Evolutionary conservation across 2,888 invertebrate genomes (phyloP).

Genomic region (Eurois occulta): DNA sequence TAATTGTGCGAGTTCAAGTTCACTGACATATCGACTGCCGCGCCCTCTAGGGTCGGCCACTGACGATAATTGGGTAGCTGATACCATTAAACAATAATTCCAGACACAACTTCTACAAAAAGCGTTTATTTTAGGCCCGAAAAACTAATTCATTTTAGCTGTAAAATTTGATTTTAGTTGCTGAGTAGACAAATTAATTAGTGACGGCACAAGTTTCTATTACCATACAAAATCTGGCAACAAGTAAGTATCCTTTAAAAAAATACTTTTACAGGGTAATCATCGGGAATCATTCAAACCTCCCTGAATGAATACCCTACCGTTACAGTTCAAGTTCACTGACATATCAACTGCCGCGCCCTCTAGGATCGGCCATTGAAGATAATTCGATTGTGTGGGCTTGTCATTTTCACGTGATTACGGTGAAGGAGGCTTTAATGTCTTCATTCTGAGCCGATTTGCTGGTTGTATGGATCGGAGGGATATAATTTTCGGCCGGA

Average conservation of each 20-base stretch:
- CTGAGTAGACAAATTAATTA: no score
- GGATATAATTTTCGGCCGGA: constrained; percentile 38
- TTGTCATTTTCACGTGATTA: constrained; percentile 53
- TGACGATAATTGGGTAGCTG: constrained; percentile 69
- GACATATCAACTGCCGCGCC: constrained; percentile 77
- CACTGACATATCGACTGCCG: constrained; percentile 80
- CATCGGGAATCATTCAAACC: background rate
- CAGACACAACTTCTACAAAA: background rate
- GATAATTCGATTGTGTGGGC: constrained; percentile 58
- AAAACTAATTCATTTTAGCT: background rate
- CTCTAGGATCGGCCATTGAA: constrained; percentile 42
- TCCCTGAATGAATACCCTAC: background rate
- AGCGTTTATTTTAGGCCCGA: background rate
- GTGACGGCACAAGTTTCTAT: no score
- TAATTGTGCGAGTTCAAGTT: constrained; percentile 78
- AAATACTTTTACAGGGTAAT: background rate
- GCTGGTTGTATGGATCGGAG: constrained; percentile 17
- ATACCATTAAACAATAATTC: constrained; percentile 30
- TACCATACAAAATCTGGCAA: background rate
- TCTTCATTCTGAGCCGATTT: constrained; percentile 42
- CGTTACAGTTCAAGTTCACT: constrained; percentile 78
- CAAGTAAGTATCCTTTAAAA: no score
- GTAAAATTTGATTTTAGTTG: no score
- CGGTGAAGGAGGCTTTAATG: constrained; percentile 26
- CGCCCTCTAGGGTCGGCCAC: constrained; percentile 52